Base-by-base conservation (phyloP, 2,797 vertebrate species). In the Notamacropus eugenii region DNA sequence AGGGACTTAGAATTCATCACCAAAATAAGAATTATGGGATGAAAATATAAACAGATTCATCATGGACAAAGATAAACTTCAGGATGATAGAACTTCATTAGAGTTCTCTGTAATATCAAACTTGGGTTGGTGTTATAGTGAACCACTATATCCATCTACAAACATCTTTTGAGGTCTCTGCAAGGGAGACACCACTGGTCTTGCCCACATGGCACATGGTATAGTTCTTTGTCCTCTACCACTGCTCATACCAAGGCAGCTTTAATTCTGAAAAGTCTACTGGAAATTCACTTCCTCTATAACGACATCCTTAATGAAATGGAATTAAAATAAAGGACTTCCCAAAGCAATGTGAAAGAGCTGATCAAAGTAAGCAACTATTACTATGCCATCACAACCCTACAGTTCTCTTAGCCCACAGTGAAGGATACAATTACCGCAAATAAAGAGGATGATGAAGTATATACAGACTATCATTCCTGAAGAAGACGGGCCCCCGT, bases 371-470 rank as follows among this genome's bases (percentile, higher is more conserved):
- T 46, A 46, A 87, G 27, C 10, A 87, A 11, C 22, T 50, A 46
- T 87, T 1, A 12, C 10, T 87, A 50, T 87, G 1, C 11, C 6
- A 5, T 1, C 40, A 90, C 1, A 4, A 27, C 0, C 3, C 40
- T 40, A 22, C 2, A 50, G 3, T 40, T 92, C n/a, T 82, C 55
- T 90, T 0, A 0, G 87, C 6, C 27, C 12, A n/a, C 62, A 94
- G 55, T 34, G 67, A 98, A 99, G 99, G 99, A 99, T 99, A 99
- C 99, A 99, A 99, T 99, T 99, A 98, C 99, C 99, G 93, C 99
- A 99, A 97, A 99, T 99, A 98, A 99, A 99, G 96, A 99, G 99
- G 97, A 99, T 99, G 98, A 99, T 99, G 98, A 99, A 99, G 98
- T 99, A 99, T 97, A 99, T 99, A 96, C 99, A 99, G 96, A 99